Evolutionary conservation across 1,140 invertebrate species (phyloP), one percentile per base, ranked within the genome.

Genomic region (Episyrphus balteatus): DNA sequence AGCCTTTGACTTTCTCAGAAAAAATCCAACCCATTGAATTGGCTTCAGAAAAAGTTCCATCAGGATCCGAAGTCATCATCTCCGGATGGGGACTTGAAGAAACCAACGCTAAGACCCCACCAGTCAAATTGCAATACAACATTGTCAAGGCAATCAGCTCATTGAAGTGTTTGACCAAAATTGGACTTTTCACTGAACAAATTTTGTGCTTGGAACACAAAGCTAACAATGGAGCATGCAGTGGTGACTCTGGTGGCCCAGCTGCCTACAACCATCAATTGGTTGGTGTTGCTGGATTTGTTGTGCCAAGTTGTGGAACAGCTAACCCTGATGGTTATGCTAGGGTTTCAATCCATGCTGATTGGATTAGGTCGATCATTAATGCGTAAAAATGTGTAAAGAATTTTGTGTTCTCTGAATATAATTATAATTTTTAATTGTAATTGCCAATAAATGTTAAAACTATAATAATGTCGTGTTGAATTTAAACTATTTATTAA

Each of bases 271-370:
- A 51, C 19, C 47, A 40, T 2, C 36, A 49, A 19, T 33, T 54
- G 11, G 50, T 54, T 10, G 52, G 50, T 41, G 50, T 57, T 46
- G 41, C 50, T 42, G 40, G 54, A 37, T 53, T 50, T 19, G 41
- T 51, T 14, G 39, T 44, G 9, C 26, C 30, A 15, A 44, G 44
- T 11, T 54, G 52, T 42, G 52, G 50, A 5, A 40, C 40, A n/a
- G 15, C 40, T 8, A 30, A 58, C 42, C 75, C 75, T 5, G 75
- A 76, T 38, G 73, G 77, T n/a, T 76, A 68, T 44, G 71, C 72
- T 1, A 62, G 62, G 49, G 61, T 74, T 6, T 59, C 57, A 10
- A 52, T 55, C 14, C 70, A 70, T 41, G 19, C 51, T 1, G 48
- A 65, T 6, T 75, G 72, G 71, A 62, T 74, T 8, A 38, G 59